Percentiles rank a stretch among this genome's conserved stretches.
phyloP scores from a whole-genome alignment of 2,113 vertebrate species.

The Tupaia tana region DNA sequence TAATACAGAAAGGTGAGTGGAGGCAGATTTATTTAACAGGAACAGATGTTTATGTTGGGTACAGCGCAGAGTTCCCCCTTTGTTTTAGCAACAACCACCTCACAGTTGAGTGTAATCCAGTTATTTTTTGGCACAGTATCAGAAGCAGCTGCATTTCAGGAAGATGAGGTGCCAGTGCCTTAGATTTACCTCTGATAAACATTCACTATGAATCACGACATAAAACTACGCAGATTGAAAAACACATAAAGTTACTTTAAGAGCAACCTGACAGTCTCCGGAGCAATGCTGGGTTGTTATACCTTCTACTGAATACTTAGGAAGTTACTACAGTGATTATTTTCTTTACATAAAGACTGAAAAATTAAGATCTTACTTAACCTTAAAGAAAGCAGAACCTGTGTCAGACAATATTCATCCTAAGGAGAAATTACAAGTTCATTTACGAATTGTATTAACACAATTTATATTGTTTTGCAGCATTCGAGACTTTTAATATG shows the following conservation, averaged over 20 bases:
- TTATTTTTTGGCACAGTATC: constrained; percentile 51
- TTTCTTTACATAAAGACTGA: constrained; percentile 11
- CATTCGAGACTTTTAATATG: constrained; percentile 35
- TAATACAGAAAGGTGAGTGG: constrained; percentile 9
- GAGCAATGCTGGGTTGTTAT: not conserved
- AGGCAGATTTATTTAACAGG: constrained; percentile 5
- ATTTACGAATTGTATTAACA: constrained; percentile 53
- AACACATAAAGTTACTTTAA: constrained; percentile 3
- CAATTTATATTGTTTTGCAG: constrained; percentile 51
- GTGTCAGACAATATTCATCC: constrained; percentile 1
- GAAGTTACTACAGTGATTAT: constrained; percentile 38
- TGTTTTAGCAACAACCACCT: constrained; percentile 42
- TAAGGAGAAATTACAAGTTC: constrained; percentile 52
- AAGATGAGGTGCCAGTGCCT: constrained; percentile 51
- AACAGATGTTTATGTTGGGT: constrained; percentile 35
- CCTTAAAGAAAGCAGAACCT: constrained; percentile 48
- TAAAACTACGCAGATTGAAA: constrained; percentile 16
- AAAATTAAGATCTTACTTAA: constrained; percentile 65
- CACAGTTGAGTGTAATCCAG: not conserved
- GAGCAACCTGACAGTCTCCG: constrained; percentile 44
- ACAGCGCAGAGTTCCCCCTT: not conserved
- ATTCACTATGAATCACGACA: constrained; percentile 41
- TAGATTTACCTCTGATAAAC: constrained; percentile 46
- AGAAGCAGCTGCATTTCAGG: constrained; percentile 58
- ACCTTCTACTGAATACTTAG: constrained; percentile 9